Evolutionary conservation across 2,113 vertebrate species (phyloP).

Genomic region (Elephas maximus): DNA sequence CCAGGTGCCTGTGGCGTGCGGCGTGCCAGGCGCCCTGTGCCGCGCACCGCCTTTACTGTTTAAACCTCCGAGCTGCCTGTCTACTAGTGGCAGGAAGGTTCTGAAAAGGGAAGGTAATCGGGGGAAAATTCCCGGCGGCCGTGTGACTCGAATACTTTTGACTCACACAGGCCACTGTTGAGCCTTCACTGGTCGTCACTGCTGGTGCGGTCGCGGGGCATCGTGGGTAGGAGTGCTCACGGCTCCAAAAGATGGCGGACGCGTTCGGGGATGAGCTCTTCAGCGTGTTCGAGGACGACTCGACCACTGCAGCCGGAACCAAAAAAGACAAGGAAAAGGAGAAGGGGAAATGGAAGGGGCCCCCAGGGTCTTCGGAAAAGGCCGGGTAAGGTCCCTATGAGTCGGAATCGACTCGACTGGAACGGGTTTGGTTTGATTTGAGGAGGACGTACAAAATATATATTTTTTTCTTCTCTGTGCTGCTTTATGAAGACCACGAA

Average conservation of each 20-base stretch:
- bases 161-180: conserved; percentile 21
- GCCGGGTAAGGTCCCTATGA: conserved; percentile 84
- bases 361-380: conserved; percentile 63
- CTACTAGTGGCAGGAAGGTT: conserved; percentile 63
- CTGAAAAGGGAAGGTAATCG: neutral
- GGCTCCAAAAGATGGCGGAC: conserved; percentile 92
- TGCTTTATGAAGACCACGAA: neutral
- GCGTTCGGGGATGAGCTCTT: conserved; percentile 96
- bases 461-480: neutral
- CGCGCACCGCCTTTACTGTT: rapidly evolving
- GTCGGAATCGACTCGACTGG: too few species aligned
- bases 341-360: conserved; percentile 86
- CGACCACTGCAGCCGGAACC: conserved; percentile 68
- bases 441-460: neutral
- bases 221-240: conserved; percentile 41
- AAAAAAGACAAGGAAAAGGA: conserved; percentile 83
- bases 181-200: conserved; percentile 70
- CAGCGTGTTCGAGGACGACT: conserved; percentile 96
- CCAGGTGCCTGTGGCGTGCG: rapidly evolving
- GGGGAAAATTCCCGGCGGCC: neutral
- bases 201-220: neutral
- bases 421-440: neutral
- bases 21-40: rapidly evolving
- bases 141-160: conserved; percentile 27
- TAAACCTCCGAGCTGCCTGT: neutral